A percentile compares a stretch with the other conserved stretches of the same genome.
Conservation (phyloP, 2,888 invertebrate species). For the Cryptops parisi region DNA sequence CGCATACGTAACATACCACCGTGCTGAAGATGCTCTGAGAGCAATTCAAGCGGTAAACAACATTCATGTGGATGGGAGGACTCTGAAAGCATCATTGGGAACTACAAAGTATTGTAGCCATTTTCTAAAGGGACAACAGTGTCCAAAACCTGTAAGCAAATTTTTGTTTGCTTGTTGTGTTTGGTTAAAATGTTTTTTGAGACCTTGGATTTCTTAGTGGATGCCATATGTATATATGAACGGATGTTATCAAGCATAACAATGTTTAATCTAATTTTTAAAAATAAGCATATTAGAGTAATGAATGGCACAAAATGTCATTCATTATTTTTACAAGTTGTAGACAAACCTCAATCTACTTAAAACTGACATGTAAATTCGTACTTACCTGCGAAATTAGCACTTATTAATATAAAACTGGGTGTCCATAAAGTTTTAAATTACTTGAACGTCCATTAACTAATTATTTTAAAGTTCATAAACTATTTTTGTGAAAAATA, state of each 20-base stretch:
- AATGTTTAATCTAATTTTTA: background rate
- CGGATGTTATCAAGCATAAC: too few species aligned
- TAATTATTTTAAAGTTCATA: background rate
- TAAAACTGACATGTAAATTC: too few species aligned
- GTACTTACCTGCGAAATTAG: too few species aligned
- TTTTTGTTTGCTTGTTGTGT: conserved; percentile 3
- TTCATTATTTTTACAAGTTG: too few species aligned
- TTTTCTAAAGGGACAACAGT: conserved; percentile 95
- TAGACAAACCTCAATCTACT: too few species aligned
- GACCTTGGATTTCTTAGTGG: too few species aligned
- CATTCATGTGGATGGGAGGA: conserved; percentile 85
- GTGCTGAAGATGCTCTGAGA: conserved; percentile 78
- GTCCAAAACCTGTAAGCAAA: conserved; percentile 62
- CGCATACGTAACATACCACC: conserved; percentile 92
- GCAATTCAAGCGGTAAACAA: conserved; percentile 98
- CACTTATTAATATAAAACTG: too few species aligned
- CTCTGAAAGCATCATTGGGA: conserved; percentile 93
- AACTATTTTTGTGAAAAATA: conserved; percentile 21
- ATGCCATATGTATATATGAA: too few species aligned
- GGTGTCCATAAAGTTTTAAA: too few species aligned
- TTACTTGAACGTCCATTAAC: background rate
- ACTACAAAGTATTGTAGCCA: conserved; percentile 99
- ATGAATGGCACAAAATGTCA: too few species aligned
- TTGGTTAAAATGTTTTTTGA: too few species aligned
- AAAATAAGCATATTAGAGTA: too few species aligned